Percentiles rank a stretch among this genome's conserved stretches.
phyloP scores from a whole-genome alignment of 1,140 invertebrate genomes.

The Platyscapa corneri region DNA sequence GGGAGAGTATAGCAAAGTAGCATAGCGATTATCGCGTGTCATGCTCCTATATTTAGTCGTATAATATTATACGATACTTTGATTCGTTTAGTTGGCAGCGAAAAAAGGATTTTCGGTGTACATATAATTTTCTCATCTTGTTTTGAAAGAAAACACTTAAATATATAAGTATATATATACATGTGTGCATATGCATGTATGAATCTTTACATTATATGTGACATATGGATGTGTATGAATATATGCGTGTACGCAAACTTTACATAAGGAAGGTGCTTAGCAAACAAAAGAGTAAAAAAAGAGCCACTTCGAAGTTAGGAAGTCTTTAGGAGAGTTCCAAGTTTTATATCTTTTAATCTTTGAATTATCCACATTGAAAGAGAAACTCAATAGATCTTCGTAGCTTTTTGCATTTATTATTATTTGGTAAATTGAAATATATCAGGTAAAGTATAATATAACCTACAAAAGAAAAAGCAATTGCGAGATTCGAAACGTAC shows the following conservation, averaged over 20 bases:
- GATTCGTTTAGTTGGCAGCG: no score
- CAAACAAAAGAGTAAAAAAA: slow-evolving; percentile 2
- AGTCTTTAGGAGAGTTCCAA: neutral
- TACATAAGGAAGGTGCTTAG: neutral
- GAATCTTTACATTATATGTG: neutral
- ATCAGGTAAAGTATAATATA: slow-evolving; percentile 2
- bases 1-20: no score
- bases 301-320: neutral
- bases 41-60: no score
- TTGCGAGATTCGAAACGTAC: neutral
- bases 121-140: no score
- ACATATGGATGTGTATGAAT: no score
- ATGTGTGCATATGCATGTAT: neutral
- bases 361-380: neutral
- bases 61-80: no score
- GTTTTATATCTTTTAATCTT: neutral
- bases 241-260: neutral
- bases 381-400: neutral
- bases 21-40: no score
- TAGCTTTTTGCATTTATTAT: neutral
- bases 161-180: slow-evolving; percentile 9
- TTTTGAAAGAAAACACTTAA: neutral
- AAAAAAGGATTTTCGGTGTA: no score
- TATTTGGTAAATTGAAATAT: neutral
- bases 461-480: neutral